Evolutionary conservation across 2,888 invertebrate genomes (phyloP), one percentile per base, ranked within the genome.

Genomic region (Noctua pronuba): DNA sequence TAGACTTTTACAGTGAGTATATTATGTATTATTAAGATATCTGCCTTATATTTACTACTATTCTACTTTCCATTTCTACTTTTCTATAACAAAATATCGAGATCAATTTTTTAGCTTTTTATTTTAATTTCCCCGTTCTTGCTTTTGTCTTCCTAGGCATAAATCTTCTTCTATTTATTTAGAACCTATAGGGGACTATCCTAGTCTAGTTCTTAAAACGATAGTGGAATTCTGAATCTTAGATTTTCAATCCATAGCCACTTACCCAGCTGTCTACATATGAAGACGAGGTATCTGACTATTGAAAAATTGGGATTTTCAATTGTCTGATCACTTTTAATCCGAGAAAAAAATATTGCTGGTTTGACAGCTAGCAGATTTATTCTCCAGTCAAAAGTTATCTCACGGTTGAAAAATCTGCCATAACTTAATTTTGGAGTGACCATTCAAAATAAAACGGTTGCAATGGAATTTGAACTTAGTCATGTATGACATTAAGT

Each of bases 1-100:
- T 94, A 95, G 94, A 94, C 82, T 90, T 89, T 84, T 75, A 86
- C 89, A 92, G 95, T 96, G 88, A 95, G 95, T 96, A 85, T 73
- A 79, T 83, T 66, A 82, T 84, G 79, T 77, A 69, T 58, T 72
- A 68, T 60, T 69, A 75, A 31, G 55, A 68, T 79, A 75, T 74
- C 28, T 77, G 67, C 11, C 35, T 60, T 71, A 49, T 67, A 55
- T 68, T 62, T 68, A 49, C 44, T 16, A 62, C 21, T n/a, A 28
- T 2, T 62, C 16, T 64, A 64, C 31, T 55, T 38, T 52, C 21
- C 24, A n/a, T n/a, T n/a, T n/a, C n/a, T n/a, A n/a, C n/a, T n/a
- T n/a, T n/a, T n/a, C 10, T 38, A 21, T 11, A 69, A 28, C 1
- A 49, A 78, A 24, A 18, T 16, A n/a, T 28, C 11, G 3, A 52